Base-by-base conservation (phyloP, 2,888 invertebrate genomes). In the Andrena bicolor region DNA sequence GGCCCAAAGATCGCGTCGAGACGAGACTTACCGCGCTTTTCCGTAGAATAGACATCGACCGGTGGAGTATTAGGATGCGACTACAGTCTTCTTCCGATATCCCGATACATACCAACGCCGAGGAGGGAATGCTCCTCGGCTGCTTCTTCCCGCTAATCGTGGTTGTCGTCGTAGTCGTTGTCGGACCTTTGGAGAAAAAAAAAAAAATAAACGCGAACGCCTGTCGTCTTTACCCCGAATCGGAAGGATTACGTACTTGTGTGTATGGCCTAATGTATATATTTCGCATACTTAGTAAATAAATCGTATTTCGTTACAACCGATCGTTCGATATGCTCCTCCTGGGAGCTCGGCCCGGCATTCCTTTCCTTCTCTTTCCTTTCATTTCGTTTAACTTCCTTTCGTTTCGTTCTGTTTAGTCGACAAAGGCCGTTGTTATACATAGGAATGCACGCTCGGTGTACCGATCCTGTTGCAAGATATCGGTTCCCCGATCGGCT, bases 201-300 rank as follows among this genome's bases (percentile, higher is more conserved):
- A 41, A 3, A 41, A 3, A n/a, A 68, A 53, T 8, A n/a, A n/a
- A n/a, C 32, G 48, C 20, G 35, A 35, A 4, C 32, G 20, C 32
- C 56, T 28, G 51, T 60, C 32, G 61, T 65, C 66, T 68, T 41
- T n/a, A 2, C 4, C 64, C 68, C 68, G 41, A 60, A 70, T 77
- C 76, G 76, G 70, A 81, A 66, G 73, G 78, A 89, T 86, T 76
- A 85, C 81, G 88, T 90, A 90, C 86, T 90, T 89, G 86, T 91
- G 88, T 92, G 89, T 91, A 92, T 91, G 92, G 92, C 92, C 92
- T 92, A 92, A 92, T 92, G 90, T 92, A 92, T 89, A 90, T 92
- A 92, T 87, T 89, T 92, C 91, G 92, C 91, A 91, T 86, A 90
- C 91, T 91, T 91, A 92, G 91, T 88, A 92, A 80, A 92, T 92